These are phyloP conservation scores for Artibeus lituratus DNA, from an alignment of 2,797 vertebrate genomes.

Conservation along the genomic window DNA sequence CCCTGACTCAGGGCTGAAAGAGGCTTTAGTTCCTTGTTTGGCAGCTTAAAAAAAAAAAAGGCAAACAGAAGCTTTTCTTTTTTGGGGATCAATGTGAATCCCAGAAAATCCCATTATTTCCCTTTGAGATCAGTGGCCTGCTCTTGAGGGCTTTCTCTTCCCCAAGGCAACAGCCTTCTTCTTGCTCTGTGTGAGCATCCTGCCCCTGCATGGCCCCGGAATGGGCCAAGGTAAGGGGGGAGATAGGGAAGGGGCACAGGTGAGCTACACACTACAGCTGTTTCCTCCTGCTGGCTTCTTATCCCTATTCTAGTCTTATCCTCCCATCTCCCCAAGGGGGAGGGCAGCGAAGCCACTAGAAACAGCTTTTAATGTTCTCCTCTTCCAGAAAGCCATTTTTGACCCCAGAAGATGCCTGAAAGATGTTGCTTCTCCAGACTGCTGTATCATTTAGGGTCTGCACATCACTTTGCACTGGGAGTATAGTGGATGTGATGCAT, in stretches of 20 bases:
- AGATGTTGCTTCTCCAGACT: background rate
- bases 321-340: background rate
- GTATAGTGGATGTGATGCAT: background rate
- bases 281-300: background rate
- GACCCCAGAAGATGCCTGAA: background rate
- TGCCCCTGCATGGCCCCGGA: background rate
- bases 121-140: conserved; percentile 84
- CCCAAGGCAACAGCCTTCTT: conserved; percentile 83
- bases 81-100: conserved; percentile 92
- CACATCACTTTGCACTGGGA: background rate
- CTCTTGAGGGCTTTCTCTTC: conserved; percentile 81
- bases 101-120: conserved; percentile 95
- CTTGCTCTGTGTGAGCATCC: conserved; percentile 16
- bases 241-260: background rate
- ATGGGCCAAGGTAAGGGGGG: background rate
- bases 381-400: background rate
- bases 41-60: conserved; percentile 82
- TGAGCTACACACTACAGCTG: conserved; percentile 34
- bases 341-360: background rate
- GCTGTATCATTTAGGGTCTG: background rate
- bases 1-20: conserved; percentile 79
- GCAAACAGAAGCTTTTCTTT: conserved; percentile 83
- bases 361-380: background rate
- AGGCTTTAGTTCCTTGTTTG: conserved; percentile 85
- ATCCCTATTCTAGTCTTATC: background rate